Percentiles rank a stretch among this genome's conserved stretches.
phyloP scores from a whole-genome alignment of 2,888 invertebrate genomes.

The Pollenia griseotomentosa region DNA sequence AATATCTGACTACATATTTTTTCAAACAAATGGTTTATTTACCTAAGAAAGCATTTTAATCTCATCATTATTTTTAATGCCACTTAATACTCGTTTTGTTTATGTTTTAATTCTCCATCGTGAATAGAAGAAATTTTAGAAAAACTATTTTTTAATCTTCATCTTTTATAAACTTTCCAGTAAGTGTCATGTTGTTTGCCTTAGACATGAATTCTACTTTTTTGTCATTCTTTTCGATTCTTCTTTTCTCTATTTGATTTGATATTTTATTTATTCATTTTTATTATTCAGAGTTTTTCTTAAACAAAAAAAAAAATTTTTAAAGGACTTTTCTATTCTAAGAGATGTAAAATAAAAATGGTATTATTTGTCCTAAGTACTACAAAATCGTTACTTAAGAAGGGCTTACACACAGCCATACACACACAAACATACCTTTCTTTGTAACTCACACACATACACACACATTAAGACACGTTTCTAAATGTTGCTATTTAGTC shows the following conservation, averaged over 20 bases:
- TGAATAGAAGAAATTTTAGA: not conserved
- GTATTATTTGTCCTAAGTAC: slow-evolving; percentile 61
- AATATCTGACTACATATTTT: not conserved
- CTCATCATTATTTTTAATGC: slow-evolving; percentile 45
- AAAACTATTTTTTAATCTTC: slow-evolving; percentile 36
- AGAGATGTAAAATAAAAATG: slow-evolving; percentile 33
- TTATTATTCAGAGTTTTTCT: not conserved
- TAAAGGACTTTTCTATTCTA: slow-evolving; percentile 3
- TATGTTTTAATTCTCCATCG: slow-evolving; percentile 16
- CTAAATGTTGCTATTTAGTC: slow-evolving; percentile 36
- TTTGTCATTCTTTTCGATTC: not conserved
- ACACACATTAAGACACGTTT: slow-evolving; percentile 35
- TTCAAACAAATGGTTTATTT: slow-evolving; percentile 41
- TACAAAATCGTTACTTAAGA: slow-evolving; percentile 62
- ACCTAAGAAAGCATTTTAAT: slow-evolving; percentile 32
- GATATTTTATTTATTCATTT: slow-evolving; percentile 13
- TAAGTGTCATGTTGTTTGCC: slow-evolving; percentile 39
- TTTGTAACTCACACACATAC: not conserved
- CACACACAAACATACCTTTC: not conserved
- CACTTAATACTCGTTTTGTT: slow-evolving; percentile 55
- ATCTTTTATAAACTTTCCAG: not conserved
- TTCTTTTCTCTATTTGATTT: slow-evolving; percentile 15
- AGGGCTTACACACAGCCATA: slow-evolving; percentile 19
- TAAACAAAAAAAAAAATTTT: not conserved
- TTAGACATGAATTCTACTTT: slow-evolving; percentile 17